Evolutionary conservation across 53 echinoderm and acorn worm genomes (phyloP), one percentile per base, ranked within the genome.

Genomic region (Paracentrotus lividus): DNA sequence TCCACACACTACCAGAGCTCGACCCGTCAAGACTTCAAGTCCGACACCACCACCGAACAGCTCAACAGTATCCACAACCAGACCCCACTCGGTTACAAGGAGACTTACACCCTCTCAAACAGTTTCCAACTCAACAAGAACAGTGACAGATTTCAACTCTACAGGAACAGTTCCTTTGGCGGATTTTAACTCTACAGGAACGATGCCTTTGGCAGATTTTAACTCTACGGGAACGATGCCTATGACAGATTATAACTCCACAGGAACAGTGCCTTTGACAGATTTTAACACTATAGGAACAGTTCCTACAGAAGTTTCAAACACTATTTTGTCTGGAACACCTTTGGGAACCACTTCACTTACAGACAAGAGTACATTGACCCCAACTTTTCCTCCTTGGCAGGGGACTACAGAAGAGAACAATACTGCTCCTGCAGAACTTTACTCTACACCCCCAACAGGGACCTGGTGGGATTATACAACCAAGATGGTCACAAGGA

Each of bases 381-480:
- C 85, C 24, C 40, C 78, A 77, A 44, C 42, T 5, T 3, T 4
- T 49, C 85, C 51, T n/a, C 8, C 20, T 36, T 21, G 40, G 6
- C 85, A 47, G n/a, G 85, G 27, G 13, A 49, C 85, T 13, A 85
- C 85, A 2, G 32, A 85, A 4, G 85, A 51, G 49, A 85, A 49
- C 47, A 51, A 36, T 27, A 49, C 85, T 27, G 34, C 10, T 3
- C 85, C 85, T 49, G 85, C 26, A 26, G 85, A 85, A 0, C 51
- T 85, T 3, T 49, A 85, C 31, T 85, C 85, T 15, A 51, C 85
- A 27, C 47, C 47, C 12, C 85, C 85, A 24, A 14, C 4, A 21
- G 15, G 20, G 72, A 72, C 72, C 0, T 85, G 85, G 85, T 49
- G 51, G 47, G 85, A 51, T 51, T 29, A 27, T 85, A 85, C 85